Conservation (phyloP, 2,888 invertebrate genomes). For the Pseudanteris insignis region DNA sequence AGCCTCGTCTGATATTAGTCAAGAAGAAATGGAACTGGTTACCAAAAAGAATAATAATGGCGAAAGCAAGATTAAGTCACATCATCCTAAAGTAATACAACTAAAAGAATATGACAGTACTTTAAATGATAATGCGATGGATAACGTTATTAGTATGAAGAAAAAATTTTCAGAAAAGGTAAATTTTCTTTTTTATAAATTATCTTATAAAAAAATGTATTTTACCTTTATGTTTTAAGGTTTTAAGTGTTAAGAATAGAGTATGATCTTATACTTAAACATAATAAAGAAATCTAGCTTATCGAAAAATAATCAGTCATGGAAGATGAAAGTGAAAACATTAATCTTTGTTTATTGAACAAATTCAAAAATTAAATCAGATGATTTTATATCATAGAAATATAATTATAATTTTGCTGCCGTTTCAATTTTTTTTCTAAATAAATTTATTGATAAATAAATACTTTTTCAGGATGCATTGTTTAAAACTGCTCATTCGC, state of each 20-base stretch:
- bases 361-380: neutral
- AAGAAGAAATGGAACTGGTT: too few species aligned
- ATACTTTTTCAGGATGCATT: constrained; percentile 10
- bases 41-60: too few species aligned
- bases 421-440: neutral
- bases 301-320: too few species aligned
- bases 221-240: too few species aligned
- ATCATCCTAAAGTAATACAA: constrained; percentile 47
- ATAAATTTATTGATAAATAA: too few species aligned
- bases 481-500: constrained; percentile 8
- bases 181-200: too few species aligned
- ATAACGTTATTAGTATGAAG: neutral
- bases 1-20: constrained; percentile 53
- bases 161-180: constrained; percentile 1
- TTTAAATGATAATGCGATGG: constrained; percentile 14
- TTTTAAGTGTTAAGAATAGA: too few species aligned
- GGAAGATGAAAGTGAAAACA: too few species aligned
- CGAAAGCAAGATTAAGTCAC: constrained; percentile 8
- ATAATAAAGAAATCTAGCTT: too few species aligned
- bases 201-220: too few species aligned
- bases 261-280: too few species aligned
- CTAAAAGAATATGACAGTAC: constrained; percentile 14
- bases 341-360: too few species aligned
- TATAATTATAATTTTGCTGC: neutral
- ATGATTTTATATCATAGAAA: neutral